Conservation (phyloP, 1,140 invertebrate species). For the Choristoneura fumiferana region DNA sequence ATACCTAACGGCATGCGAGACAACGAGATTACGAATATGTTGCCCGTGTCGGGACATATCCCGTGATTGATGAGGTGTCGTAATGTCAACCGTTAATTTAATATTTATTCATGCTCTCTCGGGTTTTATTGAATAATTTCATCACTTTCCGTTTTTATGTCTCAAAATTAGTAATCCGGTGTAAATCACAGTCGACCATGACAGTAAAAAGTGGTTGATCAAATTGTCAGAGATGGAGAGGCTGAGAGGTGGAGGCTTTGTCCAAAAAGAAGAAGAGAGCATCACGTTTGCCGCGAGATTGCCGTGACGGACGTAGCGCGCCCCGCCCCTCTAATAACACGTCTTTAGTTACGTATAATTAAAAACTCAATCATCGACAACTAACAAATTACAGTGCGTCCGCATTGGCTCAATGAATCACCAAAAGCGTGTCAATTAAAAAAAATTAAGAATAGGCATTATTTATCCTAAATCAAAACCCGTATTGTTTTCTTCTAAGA, state of each 20-base stretch:
- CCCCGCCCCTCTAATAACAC: constrained; percentile 58
- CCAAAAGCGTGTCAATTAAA: constrained; percentile 56
- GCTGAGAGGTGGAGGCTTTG: constrained; percentile 23
- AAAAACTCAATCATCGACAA: constrained; percentile 73
- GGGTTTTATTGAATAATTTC: constrained; percentile 21
- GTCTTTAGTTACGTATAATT: constrained; percentile 72
- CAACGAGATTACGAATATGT: constrained; percentile 49
- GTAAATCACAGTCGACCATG: constrained; percentile 2
- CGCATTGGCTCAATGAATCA: constrained; percentile 57
- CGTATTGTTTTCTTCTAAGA: constrained; percentile 51
- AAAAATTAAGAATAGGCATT: constrained; percentile 57
- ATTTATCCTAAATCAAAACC: constrained; percentile 52
- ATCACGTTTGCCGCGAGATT: constrained; percentile 21
- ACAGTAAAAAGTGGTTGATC: constrained; percentile 32
- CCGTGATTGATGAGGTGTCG: constrained; percentile 53
- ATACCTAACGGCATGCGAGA: constrained; percentile 25
- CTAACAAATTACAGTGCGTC: constrained; percentile 57
- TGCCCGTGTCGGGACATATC: constrained; percentile 42
- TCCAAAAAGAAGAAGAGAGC: constrained; percentile 26
- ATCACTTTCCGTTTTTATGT: constrained; percentile 26
- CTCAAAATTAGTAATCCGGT: constrained; percentile 24
- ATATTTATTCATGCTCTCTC: constrained; percentile 38
- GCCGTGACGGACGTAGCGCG: constrained; percentile 45
- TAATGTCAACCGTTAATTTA: constrained; percentile 56
- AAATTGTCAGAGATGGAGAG: constrained; percentile 39